These are phyloP conservation scores for Drosophila pseudoobscura DNA, from an alignment of 1,140 invertebrate genomes.

Conservation along the genomic window DNA sequence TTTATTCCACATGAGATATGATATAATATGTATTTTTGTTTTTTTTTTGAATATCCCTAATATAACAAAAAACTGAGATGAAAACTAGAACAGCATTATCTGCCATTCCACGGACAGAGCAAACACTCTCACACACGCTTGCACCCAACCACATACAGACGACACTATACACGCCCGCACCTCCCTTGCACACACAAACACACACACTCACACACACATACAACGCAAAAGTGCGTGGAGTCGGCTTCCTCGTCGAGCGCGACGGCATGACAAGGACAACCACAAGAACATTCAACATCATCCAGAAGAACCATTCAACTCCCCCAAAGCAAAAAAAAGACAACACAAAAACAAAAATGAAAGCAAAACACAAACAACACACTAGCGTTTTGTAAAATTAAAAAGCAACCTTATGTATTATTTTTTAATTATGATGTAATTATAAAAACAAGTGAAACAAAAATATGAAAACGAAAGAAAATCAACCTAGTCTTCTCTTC, in stretches of 20 bases:
- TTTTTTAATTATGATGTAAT: constrained; percentile 82
- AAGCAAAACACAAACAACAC: constrained; percentile 64
- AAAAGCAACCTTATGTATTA: constrained; percentile 78
- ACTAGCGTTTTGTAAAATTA: constrained; percentile 75
- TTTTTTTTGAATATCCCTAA: constrained; percentile 77
- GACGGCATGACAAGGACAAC: constrained; percentile 50
- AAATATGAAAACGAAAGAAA: constrained; percentile 79
- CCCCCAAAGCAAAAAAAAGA: constrained; percentile 53
- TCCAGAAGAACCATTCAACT: constrained; percentile 42
- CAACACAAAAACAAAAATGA: constrained; percentile 34
- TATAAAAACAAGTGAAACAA: constrained; percentile 79
- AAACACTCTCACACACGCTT: constrained; percentile 31
- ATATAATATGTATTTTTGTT: constrained; percentile 74
- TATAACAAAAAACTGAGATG: constrained; percentile 58
- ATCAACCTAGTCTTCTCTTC: constrained; percentile 64
- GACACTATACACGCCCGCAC: constrained; percentile 21
- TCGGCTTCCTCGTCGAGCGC: too few species aligned
- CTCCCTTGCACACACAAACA: constrained; percentile 17
- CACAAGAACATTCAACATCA: constrained; percentile 40
- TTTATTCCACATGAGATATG: constrained; percentile 76
- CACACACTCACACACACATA: constrained; percentile 24
- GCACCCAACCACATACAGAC: constrained; percentile 33
- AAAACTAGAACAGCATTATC: constrained; percentile 59
- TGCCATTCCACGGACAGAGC: constrained; percentile 66
- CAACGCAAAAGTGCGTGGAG: constrained; percentile 7